phyloP scores from a whole-genome alignment of 2,113 vertebrate species.

The Oriolus oriolus region DNA sequence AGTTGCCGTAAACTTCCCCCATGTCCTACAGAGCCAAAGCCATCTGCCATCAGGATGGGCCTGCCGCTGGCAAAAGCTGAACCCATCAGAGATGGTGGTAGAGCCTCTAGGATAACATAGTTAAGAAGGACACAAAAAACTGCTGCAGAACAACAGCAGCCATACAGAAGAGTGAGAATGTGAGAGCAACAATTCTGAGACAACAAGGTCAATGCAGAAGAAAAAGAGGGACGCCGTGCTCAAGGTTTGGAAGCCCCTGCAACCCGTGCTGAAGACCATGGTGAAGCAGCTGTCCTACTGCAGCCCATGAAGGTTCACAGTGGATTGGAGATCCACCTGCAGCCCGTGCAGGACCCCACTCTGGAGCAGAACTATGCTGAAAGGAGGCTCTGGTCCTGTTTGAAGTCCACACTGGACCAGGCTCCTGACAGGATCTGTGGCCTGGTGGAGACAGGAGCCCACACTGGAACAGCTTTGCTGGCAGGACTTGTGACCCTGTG shows the following conservation, averaged over 20 bases:
- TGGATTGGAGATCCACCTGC: not conserved
- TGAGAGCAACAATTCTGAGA: not conserved
- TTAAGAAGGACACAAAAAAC: not conserved
- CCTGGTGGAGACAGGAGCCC: not conserved
- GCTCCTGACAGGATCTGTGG: not conserved
- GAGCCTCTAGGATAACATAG: not conserved
- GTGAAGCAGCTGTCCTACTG: not conserved
- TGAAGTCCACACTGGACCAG: not conserved
- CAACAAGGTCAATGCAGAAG: not conserved
- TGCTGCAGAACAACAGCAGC: not conserved
- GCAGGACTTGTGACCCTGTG: not conserved
- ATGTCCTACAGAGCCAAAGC: not conserved
- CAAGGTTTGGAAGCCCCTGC: not conserved
- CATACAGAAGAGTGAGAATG: not conserved
- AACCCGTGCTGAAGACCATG: fast-evolving
- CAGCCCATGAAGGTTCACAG: not conserved
- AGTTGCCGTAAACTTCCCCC: not conserved
- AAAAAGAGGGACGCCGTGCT: not conserved
- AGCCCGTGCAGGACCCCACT: not conserved
- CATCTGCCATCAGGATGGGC: not conserved
- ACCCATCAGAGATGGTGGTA: no score
- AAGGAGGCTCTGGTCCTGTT: not conserved
- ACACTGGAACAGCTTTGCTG: not conserved
- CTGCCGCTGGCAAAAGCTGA: not conserved
- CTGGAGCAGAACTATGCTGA: not conserved